A percentile compares a stretch with the other conserved stretches of the same genome.
These are phyloP conservation scores for Dicrurus megarhynchus DNA, from an alignment of 2,113 vertebrate genomes.

Conservation along the genomic window DNA sequence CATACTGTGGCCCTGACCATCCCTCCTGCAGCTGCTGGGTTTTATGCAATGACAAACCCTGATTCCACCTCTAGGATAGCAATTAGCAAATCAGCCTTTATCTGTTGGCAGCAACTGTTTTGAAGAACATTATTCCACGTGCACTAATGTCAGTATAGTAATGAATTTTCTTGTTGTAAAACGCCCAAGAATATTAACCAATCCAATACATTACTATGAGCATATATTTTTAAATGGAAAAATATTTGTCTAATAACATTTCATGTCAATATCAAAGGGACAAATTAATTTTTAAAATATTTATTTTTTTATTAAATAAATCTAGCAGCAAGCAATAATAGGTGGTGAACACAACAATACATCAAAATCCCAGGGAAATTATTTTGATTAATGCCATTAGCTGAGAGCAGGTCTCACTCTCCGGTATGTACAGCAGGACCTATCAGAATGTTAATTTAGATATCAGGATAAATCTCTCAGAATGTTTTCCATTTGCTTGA, in stretches of 20 bases:
- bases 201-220: background rate
- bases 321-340: slow-evolving; percentile 15
- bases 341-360: background rate
- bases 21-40: background rate
- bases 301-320: slow-evolving; percentile 10
- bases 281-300: background rate
- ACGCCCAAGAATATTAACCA: slow-evolving; percentile 18
- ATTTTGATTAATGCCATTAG: slow-evolving; percentile 6
- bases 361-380: slow-evolving; percentile 19
- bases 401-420: background rate
- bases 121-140: background rate
- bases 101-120: slow-evolving; percentile 28
- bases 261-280: slow-evolving; percentile 33
- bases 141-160: slow-evolving; percentile 9
- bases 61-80: background rate
- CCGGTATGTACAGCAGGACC: background rate
- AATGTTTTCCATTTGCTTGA: background rate
- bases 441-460: background rate
- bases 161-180: slow-evolving; percentile 49
- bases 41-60: background rate
- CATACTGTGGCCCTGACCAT: background rate
- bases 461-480: background rate
- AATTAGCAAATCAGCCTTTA: slow-evolving; percentile 41
- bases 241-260: background rate
- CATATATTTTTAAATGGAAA: slow-evolving; percentile 8